Conservation (phyloP, 2,797 vertebrate genomes). For the Pelochelys cantorii region DNA sequence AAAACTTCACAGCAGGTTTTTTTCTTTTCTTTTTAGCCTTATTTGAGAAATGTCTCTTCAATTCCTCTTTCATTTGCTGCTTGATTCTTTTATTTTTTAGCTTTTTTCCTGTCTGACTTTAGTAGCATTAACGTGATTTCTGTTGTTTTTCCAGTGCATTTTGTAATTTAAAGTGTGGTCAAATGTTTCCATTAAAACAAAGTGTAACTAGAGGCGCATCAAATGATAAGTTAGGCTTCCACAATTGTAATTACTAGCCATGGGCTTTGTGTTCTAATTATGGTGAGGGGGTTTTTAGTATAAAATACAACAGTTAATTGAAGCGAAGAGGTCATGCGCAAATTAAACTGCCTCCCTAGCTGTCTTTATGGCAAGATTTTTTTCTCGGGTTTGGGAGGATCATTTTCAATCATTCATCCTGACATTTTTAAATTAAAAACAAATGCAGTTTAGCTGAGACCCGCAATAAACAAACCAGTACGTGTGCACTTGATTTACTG, state of each 20-base stretch:
- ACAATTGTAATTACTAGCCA: neutral
- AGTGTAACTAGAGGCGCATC: neutral
- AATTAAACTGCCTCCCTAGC: fast-evolving
- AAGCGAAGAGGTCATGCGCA: neutral
- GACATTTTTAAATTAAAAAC: neutral
- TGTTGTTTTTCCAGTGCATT: neutral
- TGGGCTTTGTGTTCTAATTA: fast-evolving
- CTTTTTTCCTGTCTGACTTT: neutral
- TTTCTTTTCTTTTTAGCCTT: fast-evolving
- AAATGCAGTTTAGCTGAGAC: fast-evolving
- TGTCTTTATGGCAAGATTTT: neutral
- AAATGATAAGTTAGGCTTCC: neutral
- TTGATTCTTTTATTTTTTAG: neutral
- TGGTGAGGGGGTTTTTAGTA: neutral
- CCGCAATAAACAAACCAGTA: neutral
- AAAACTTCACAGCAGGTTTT: fast-evolving
- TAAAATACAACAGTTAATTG: neutral
- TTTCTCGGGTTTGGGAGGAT: fast-evolving
- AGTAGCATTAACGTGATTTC: neutral
- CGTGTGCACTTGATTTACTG: neutral
- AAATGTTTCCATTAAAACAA: neutral
- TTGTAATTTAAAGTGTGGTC: neutral
- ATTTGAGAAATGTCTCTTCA: neutral
- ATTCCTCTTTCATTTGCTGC: neutral
- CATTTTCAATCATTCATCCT: fast-evolving